Conservation (phyloP, 2,888 invertebrate genomes). For the Formica aserva region DNA sequence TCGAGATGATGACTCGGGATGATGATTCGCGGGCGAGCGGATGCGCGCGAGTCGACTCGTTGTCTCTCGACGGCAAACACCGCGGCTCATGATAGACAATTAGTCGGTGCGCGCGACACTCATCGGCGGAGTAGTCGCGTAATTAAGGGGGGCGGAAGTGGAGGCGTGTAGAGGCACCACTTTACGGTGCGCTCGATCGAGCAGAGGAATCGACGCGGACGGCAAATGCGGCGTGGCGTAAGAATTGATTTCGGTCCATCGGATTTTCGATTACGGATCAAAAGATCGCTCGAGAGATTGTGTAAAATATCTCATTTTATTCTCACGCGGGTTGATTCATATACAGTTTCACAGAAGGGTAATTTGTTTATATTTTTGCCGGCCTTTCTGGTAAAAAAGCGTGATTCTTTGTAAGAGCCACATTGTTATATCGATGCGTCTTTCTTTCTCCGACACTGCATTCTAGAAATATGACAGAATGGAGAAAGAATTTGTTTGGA, state of each 20-base stretch:
- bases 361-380: neutral
- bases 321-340: neutral
- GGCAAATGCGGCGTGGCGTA: neutral
- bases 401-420: neutral
- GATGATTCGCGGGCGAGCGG: neutral
- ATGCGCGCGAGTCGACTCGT: conserved; percentile 37
- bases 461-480: neutral
- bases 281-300: neutral
- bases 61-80: conserved; percentile 43
- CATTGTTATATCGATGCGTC: neutral
- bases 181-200: conserved; percentile 16
- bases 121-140: conserved; percentile 13
- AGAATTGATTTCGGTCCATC: neutral
- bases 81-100: conserved; percentile 49
- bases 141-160: conserved; percentile 39
- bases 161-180: neutral
- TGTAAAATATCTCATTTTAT: neutral
- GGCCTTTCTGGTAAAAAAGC: neutral
- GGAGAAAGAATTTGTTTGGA: neutral
- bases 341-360: neutral
- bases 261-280: neutral
- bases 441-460: neutral
- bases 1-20: conserved; percentile 14
- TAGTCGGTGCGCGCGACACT: conserved; percentile 52
- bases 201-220: neutral